Evolutionary conservation across 1,140 invertebrate genomes (phyloP).

Genomic region (Drosophila teissieri): DNA sequence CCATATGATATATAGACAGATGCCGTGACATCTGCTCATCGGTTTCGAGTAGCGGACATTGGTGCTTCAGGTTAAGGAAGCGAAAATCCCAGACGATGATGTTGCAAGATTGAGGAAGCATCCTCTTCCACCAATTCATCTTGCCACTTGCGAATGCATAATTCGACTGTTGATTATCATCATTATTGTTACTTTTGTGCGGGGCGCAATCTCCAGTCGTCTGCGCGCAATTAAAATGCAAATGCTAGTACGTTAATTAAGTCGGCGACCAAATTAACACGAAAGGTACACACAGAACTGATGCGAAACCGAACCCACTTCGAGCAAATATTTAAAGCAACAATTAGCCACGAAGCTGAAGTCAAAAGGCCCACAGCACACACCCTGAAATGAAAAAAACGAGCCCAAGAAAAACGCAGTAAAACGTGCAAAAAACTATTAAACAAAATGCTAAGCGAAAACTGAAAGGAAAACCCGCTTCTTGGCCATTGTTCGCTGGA

Average conservation of each 20-base stretch:
- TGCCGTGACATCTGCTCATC: conserved; percentile 53
- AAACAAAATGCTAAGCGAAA: conserved; percentile 32
- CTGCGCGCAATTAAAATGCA: conserved; percentile 65
- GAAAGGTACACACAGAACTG: conserved; percentile 28
- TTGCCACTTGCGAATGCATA: conserved; percentile 42
- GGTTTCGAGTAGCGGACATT: conserved; percentile 52
- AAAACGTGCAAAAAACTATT: conserved; percentile 37
- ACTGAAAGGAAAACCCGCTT: conserved; percentile 32
- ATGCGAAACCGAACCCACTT: conserved; percentile 38
- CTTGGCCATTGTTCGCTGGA: conserved; percentile 21
- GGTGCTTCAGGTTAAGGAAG: conserved; percentile 72
- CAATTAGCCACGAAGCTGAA: conserved; percentile 51
- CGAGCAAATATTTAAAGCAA: conserved; percentile 68
- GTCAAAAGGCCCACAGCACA: conserved; percentile 24
- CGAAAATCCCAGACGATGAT: conserved; percentile 44
- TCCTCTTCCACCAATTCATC: conserved; percentile 42
- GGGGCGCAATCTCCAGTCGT: conserved; percentile 13
- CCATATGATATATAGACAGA: conserved; percentile 37
- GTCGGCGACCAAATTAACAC: conserved; percentile 53
- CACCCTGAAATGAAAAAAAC: conserved; percentile 53
- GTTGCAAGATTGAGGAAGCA: conserved; percentile 71
- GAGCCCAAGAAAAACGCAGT: conserved; percentile 25
- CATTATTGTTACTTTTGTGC: conserved; percentile 34
- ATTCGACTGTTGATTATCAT: conserved; percentile 32
- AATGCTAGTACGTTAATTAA: conserved; percentile 58